Conservation (phyloP, 2,888 invertebrate species). For the Athetis lepigone region DNA sequence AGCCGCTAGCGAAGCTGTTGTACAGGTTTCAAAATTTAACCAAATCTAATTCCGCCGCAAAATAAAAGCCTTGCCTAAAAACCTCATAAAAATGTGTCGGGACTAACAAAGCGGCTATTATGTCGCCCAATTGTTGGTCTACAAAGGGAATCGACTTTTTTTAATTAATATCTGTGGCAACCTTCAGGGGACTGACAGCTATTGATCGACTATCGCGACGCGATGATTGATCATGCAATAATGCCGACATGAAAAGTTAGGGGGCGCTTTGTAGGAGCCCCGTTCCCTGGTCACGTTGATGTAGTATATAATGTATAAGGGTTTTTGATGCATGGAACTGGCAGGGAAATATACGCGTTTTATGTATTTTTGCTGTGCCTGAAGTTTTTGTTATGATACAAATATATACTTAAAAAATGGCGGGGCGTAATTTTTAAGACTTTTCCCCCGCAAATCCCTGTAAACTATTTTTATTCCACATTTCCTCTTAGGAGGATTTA, state of each 20-base stretch:
- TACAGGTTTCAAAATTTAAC: background rate
- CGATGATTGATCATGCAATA: constrained; percentile 64
- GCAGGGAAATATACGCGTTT: background rate
- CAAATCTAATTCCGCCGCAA: background rate
- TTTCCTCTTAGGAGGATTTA: no score
- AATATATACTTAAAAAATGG: no score
- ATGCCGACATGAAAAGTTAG: constrained; percentile 59
- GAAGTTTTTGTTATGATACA: background rate
- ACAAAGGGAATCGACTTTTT: constrained; percentile 55
- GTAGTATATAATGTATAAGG: constrained; percentile 2
- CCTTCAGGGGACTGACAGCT: constrained; percentile 59
- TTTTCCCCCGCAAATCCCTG: no score
- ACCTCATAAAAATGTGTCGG: constrained; percentile 31
- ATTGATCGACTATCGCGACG: constrained; percentile 56
- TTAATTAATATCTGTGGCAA: constrained; percentile 62
- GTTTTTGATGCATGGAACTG: background rate
- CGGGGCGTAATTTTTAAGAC: no score
- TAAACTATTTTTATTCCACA: no score
- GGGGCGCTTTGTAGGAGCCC: constrained; percentile 37
- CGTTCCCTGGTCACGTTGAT: constrained; percentile 4
- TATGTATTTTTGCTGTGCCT: background rate
- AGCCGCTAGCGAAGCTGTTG: no score
- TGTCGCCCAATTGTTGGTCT: constrained; percentile 38
- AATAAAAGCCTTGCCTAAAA: constrained; percentile 26
- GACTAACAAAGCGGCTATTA: constrained; percentile 43